Percentiles rank a stretch among this genome's conserved stretches.
Conservation (phyloP, 2,888 invertebrate genomes). For the Agrochola litura region DNA sequence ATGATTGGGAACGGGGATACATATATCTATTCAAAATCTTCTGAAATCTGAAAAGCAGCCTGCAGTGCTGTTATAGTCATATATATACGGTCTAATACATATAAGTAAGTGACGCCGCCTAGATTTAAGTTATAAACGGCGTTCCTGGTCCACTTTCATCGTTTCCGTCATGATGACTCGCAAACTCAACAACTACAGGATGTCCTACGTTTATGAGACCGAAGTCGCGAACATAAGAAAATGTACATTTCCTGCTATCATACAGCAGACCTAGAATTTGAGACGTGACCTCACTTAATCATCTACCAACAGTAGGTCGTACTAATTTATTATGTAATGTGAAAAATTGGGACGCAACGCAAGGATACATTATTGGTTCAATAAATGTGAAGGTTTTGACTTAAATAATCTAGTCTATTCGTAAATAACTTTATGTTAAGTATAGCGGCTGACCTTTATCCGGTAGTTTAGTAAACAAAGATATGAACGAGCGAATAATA, state of each 20-base stretch:
- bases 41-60: too few relatives aligned
- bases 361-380: slow-evolving; percentile 39
- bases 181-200: slow-evolving; percentile 71
- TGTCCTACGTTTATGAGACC: slow-evolving; percentile 73
- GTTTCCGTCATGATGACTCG: slow-evolving; percentile 71
- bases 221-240: slow-evolving; percentile 75
- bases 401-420: slow-evolving; percentile 32
- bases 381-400: slow-evolving; percentile 43
- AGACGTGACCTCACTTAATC: slow-evolving; percentile 80
- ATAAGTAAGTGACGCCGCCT: slow-evolving; percentile 38
- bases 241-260: slow-evolving; percentile 81
- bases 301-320: slow-evolving; percentile 74
- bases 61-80: neutral
- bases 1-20: neutral
- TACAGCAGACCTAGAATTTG: slow-evolving; percentile 75
- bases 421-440: slow-evolving; percentile 36
- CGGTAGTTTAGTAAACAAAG: slow-evolving; percentile 44
- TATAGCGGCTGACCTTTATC: slow-evolving; percentile 30
- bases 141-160: slow-evolving; percentile 74
- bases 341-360: slow-evolving; percentile 48
- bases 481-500: slow-evolving; percentile 23
- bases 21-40: neutral
- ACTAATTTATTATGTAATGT: slow-evolving; percentile 59
- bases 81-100: neutral
- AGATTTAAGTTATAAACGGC: slow-evolving; percentile 67